A percentile compares a stretch with the other conserved stretches of the same genome.
phyloP scores from a whole-genome alignment of 2,113 vertebrate species.

The Oryzias woworae region DNA sequence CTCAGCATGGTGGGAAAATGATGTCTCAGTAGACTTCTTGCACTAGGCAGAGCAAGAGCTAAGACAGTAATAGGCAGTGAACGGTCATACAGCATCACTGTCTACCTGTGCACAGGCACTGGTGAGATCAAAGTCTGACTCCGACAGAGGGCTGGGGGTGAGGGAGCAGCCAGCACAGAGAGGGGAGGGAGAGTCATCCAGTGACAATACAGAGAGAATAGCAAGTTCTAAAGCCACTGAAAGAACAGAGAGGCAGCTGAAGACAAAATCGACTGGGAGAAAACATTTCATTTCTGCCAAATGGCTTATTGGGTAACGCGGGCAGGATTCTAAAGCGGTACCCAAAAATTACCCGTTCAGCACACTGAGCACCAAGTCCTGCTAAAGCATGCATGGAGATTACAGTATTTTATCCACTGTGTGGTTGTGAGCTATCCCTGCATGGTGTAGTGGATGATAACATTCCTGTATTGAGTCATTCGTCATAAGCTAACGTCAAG shows the following conservation, averaged over 20 bases:
- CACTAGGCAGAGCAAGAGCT: constrained; percentile 63
- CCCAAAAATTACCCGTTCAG: too few species aligned
- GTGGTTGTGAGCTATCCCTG: too few species aligned
- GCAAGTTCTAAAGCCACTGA: constrained; percentile 58
- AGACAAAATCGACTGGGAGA: constrained; percentile 52
- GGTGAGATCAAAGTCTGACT: constrained; percentile 68
- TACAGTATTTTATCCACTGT: too few species aligned
- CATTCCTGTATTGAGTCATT: too few species aligned
- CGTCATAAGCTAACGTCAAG: too few species aligned
- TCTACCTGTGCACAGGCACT: constrained; percentile 64
- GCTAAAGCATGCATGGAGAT: too few species aligned
- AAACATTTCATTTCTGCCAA: constrained; percentile 68
- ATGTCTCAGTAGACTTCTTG: constrained; percentile 65
- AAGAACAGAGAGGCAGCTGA: constrained; percentile 51
- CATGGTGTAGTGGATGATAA: too few species aligned
- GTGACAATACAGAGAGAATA: constrained; percentile 65
- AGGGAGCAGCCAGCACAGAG: constrained; percentile 44
- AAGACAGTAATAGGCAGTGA: constrained; percentile 72
- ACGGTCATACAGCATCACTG: constrained; percentile 64
- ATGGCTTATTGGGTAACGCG: constrained; percentile 42
- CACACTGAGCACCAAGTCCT: too few species aligned
- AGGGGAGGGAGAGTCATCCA: constrained; percentile 58
- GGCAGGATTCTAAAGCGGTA: too few species aligned
- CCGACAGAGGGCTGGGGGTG: constrained; percentile 28
- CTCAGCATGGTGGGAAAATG: constrained; percentile 37